These are phyloP conservation scores for Eulithis testata DNA, from an alignment of 2,888 invertebrate genomes.

Conservation along the genomic window DNA sequence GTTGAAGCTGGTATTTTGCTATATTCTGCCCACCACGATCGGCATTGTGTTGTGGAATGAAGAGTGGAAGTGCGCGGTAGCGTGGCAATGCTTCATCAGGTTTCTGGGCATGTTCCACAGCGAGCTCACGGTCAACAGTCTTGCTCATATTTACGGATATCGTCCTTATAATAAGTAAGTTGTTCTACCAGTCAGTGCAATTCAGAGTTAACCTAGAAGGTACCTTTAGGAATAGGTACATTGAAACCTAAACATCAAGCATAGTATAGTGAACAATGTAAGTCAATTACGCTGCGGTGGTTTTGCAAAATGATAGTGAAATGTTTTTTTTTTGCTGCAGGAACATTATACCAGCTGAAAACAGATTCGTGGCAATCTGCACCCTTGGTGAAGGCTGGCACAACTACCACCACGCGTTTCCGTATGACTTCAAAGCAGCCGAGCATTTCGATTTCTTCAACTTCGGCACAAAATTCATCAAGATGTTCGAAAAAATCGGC, in stretches of 20 bases:
- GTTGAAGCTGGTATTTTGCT: conserved; percentile 88
- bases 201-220: too few relatives aligned
- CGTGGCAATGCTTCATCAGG: conserved; percentile 89
- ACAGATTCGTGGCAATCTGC: conserved; percentile 85
- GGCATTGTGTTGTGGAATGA: conserved; percentile 91
- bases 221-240: too few relatives aligned
- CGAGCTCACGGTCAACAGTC: conserved; percentile 95
- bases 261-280: too few relatives aligned
- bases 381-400: conserved; percentile 89
- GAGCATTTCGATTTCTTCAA: conserved; percentile 81
- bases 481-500: conserved; percentile 69
- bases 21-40: conserved; percentile 88
- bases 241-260: too few relatives aligned
- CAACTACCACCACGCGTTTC: conserved; percentile 91
- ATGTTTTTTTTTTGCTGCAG: conserved; percentile 59
- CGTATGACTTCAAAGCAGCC: conserved; percentile 86
- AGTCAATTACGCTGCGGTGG: too few relatives aligned
- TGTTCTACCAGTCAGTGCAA: neutral
- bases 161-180: conserved; percentile 77
- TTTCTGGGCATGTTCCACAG: conserved; percentile 91
- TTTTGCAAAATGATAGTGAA: too few relatives aligned
- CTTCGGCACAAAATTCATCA: conserved; percentile 67
- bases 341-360: conserved; percentile 86
- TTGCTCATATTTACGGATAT: conserved; percentile 90
- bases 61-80: conserved; percentile 86